Conservation (phyloP, 2,888 invertebrate genomes). For the Ennomos erosarius region DNA sequence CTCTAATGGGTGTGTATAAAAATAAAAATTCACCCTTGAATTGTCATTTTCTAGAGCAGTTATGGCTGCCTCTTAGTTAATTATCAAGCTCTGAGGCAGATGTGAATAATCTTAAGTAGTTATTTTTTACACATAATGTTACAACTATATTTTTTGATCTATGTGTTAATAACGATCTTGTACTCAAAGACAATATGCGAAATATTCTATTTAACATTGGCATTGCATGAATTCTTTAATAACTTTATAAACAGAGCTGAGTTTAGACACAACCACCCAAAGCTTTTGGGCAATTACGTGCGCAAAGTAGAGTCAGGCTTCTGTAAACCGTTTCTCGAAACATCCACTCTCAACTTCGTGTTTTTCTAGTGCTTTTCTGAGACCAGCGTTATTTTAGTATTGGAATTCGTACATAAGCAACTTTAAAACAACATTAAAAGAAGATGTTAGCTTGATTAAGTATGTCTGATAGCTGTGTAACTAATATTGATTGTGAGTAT, state of each 20-base stretch:
- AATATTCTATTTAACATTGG: conserved; percentile 31
- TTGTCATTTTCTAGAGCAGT: conserved; percentile 5
- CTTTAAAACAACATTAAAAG: not conserved
- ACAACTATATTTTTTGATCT: conserved; percentile 19
- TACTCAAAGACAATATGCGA: conserved; percentile 3
- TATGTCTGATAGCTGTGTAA: too few species aligned
- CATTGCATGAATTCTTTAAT: conserved; percentile 11
- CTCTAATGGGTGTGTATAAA: not conserved
- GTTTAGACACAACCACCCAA: conserved; percentile 2
- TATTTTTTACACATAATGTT: conserved; percentile 2
- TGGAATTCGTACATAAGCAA: conserved; percentile 2
- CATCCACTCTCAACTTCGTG: not conserved
- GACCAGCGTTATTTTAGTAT: conserved; percentile 6
- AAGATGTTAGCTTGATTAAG: too few species aligned
- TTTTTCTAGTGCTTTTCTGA: conserved; percentile 13
- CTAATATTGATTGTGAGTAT: too few species aligned
- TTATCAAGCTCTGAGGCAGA: conserved; percentile 30
- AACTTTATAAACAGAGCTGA: conserved; percentile 9
- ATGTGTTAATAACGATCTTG: conserved; percentile 28
- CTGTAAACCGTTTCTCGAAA: conserved; percentile 11
- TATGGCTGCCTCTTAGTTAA: conserved; percentile 28
- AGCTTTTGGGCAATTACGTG: conserved; percentile 4
- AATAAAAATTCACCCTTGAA: conserved; percentile 7
- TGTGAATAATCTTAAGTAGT: conserved; percentile 19
- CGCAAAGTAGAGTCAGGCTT: conserved; percentile 1